phyloP scores from a whole-genome alignment of 2,888 invertebrate species.

The Julus scanicus region DNA sequence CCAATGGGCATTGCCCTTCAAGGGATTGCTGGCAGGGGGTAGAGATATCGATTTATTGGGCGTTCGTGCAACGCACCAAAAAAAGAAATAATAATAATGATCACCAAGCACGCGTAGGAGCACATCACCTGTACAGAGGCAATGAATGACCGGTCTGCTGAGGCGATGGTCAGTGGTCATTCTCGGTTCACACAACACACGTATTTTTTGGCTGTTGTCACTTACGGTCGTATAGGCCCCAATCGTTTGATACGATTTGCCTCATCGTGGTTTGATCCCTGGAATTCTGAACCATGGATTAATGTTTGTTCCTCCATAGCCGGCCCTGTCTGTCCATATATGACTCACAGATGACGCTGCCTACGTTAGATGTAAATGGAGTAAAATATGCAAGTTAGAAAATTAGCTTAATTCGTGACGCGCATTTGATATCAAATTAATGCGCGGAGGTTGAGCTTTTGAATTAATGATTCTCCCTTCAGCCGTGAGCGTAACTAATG shows the following conservation, averaged over 20 bases:
- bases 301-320: no score
- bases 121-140: not conserved
- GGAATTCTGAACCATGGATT: no score
- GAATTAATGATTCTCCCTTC: not conserved
- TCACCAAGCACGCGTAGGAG: not conserved
- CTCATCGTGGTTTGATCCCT: no score
- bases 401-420: not conserved
- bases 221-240: no score
- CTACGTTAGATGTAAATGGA: not conserved
- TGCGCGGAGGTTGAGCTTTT: not conserved
- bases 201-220: not conserved
- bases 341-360: not conserved
- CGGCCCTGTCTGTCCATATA: no score
- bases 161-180: not conserved
- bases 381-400: not conserved
- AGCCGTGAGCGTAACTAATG: not conserved
- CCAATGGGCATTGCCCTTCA: conserved; percentile 2
- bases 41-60: conserved; percentile 9
- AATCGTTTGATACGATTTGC: no score
- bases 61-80: not conserved
- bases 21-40: not conserved
- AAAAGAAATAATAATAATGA: not conserved
- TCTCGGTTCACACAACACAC: no score
- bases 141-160: not conserved
- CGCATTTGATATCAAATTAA: conserved; percentile 16